Evolutionary conservation across 2,113 vertebrate species (phyloP).

Genomic region (Steatornis caripensis): DNA sequence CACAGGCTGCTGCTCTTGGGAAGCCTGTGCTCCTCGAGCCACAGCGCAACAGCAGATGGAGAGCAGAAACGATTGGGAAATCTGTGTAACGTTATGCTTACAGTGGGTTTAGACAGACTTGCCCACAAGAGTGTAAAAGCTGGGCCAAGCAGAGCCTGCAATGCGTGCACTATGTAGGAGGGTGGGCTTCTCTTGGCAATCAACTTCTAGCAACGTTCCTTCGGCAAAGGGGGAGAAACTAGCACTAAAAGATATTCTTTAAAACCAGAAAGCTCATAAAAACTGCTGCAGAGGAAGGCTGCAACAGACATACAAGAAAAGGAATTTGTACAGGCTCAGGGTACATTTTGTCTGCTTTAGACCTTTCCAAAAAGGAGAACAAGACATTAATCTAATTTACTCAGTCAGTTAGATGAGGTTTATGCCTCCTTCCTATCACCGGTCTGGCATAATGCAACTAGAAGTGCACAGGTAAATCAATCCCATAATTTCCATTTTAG

Average conservation of each 20-base stretch:
- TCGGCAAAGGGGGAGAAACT: not conserved
- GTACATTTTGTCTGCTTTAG: slow-evolving; percentile 35
- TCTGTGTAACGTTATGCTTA: not conserved
- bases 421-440: slow-evolving; percentile 20
- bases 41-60: not conserved
- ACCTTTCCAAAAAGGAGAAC: slow-evolving; percentile 22
- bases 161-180: accelerated
- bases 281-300: not conserved
- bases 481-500: slow-evolving; percentile 51
- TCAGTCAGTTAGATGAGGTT: slow-evolving; percentile 18
- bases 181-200: not conserved
- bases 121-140: not conserved
- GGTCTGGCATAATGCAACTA: slow-evolving; percentile 21
- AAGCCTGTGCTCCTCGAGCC: not conserved
- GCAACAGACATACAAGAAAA: not conserved
- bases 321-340: not conserved
- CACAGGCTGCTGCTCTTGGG: not conserved
- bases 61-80: not conserved
- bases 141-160: not conserved
- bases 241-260: not conserved
- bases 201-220: not conserved
- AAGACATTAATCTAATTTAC: slow-evolving; percentile 47
- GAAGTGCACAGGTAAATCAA: slow-evolving; percentile 28
- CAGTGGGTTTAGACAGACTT: not conserved
- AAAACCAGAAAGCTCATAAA: not conserved